Percentiles rank a stretch among this genome's conserved stretches.
Conservation (phyloP, 2,888 invertebrate genomes). For the Quadroppia sp. region DNA sequence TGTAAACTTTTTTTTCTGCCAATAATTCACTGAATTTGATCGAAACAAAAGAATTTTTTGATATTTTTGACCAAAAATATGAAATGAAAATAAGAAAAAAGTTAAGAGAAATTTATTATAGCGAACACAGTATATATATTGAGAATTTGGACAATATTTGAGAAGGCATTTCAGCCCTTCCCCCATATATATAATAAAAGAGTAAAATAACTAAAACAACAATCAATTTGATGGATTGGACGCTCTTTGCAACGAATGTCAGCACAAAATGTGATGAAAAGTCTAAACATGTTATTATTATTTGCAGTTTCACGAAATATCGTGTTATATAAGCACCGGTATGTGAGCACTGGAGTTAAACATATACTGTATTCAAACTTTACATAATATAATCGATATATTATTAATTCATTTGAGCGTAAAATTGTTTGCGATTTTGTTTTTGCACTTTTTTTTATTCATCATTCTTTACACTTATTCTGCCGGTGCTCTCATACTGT, state of each 20-base stretch:
- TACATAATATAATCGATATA: background rate
- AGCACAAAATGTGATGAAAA: background rate
- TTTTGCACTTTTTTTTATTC: background rate
- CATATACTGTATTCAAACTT: background rate
- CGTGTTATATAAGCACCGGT: background rate
- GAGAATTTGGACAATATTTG: too few relatives aligned
- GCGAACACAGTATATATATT: background rate
- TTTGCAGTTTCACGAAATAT: too few relatives aligned
- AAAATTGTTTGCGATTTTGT: background rate
- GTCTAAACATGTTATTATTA: background rate
- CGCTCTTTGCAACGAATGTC: background rate
- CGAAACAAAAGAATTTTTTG: background rate
- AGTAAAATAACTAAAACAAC: background rate
- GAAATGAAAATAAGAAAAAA: background rate
- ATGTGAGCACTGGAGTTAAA: background rate
- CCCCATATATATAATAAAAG: too few relatives aligned
- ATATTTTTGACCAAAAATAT: background rate
- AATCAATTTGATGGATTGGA: constrained; percentile 26
- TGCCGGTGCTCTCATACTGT: background rate
- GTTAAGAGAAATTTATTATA: background rate
- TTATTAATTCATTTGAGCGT: constrained; percentile 16
- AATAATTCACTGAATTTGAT: constrained; percentile 1
- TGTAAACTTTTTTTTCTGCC: background rate
- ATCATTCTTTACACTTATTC: too few relatives aligned
- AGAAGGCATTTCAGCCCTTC: background rate